A percentile compares a stretch with the other conserved stretches of the same genome.
These are phyloP conservation scores for Lycophotia porphyrea DNA, from an alignment of 2,888 invertebrate genomes.

Conservation along the genomic window DNA sequence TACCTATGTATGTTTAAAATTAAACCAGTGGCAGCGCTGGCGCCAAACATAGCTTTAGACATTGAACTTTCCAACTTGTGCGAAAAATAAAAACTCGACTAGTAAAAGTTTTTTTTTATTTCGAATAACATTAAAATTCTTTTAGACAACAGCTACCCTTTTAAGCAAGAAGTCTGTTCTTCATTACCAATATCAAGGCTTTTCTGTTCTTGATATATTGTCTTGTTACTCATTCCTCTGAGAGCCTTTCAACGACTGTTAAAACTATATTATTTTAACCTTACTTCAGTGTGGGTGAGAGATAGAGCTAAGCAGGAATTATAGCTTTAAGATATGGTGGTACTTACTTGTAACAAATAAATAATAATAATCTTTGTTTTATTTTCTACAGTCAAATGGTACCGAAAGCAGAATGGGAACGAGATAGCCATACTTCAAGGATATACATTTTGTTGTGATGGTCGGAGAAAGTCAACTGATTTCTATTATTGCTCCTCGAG, in stretches of 20 bases:
- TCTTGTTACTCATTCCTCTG: too few relatives aligned
- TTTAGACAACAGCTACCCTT: too few relatives aligned
- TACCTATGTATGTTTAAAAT: neutral
- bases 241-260: too few relatives aligned
- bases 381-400: neutral
- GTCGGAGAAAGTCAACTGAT: neutral
- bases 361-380: neutral
- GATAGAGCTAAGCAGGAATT: too few relatives aligned
- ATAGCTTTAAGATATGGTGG: too few relatives aligned
- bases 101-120: neutral
- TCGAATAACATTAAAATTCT: too few relatives aligned
- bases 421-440: neutral
- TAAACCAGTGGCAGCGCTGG: too few relatives aligned
- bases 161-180: neutral
- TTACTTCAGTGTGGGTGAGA: too few relatives aligned
- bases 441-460: neutral
- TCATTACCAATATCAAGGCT: too few relatives aligned
- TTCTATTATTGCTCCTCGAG: neutral
- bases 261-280: too few relatives aligned
- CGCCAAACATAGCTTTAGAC: neutral
- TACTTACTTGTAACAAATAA: too few relatives aligned
- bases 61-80: neutral
- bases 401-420: neutral
- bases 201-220: too few relatives aligned
- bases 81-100: neutral